phyloP scores from a whole-genome alignment of 2,113 vertebrate species.

The Camelus dromedarius region DNA sequence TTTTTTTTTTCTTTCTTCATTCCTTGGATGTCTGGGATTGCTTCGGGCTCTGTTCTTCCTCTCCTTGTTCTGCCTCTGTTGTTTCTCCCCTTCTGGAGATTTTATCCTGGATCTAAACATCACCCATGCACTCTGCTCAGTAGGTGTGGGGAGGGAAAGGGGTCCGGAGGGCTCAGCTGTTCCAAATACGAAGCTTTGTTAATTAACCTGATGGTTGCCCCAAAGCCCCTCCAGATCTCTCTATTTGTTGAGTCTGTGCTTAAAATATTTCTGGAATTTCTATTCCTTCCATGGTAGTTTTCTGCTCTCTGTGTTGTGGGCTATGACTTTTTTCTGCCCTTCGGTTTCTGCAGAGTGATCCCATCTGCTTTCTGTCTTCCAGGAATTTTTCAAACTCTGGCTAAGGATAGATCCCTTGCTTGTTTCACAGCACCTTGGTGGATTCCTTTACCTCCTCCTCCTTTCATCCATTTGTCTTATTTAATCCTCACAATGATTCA shows the following conservation, averaged over 20 bases:
- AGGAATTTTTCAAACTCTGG: conserved; percentile 70
- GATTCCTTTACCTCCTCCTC: conserved; percentile 2
- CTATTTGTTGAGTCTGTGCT: conserved; percentile 66
- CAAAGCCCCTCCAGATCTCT: neutral
- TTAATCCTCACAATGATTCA: neutral
- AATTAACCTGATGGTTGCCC: conserved; percentile 35
- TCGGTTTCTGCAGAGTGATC: conserved; percentile 61
- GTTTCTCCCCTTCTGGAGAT: neutral
- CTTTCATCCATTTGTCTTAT: conserved; percentile 26
- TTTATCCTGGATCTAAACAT: conserved; percentile 13
- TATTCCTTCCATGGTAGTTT: conserved; percentile 40
- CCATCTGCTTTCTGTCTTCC: conserved; percentile 76
- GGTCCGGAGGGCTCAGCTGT: neutral
- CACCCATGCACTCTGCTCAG: neutral
- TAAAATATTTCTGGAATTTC: conserved; percentile 69
- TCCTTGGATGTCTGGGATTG: conserved; percentile 13
- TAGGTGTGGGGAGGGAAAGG: neutral
- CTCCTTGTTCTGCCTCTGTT: neutral
- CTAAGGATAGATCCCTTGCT: conserved; percentile 36
- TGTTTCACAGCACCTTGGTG: neutral
- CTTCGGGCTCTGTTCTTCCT: neutral
- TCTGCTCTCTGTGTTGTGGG: conserved; percentile 40
- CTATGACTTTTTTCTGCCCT: conserved; percentile 19
- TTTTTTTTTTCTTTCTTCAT: neutral
- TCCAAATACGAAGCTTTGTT: conserved; percentile 18